These are phyloP conservation scores for Gallinago media DNA, from an alignment of 2,113 vertebrate genomes.

Conservation along the genomic window DNA sequence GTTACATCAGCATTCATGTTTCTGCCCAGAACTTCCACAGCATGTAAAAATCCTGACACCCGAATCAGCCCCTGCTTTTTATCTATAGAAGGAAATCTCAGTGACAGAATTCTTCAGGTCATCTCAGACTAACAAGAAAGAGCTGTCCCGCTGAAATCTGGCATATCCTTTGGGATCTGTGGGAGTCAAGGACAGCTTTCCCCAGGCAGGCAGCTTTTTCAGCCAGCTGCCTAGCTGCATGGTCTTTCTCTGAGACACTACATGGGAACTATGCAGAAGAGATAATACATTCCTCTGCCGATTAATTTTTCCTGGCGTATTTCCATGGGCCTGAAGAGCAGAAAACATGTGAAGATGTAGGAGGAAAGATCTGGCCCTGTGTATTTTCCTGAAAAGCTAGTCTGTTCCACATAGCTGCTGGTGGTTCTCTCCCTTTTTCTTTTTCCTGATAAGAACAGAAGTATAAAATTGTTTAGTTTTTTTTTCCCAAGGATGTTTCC, in stretches of 20 bases:
- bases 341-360: slow-evolving; percentile 7
- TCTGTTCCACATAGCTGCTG: neutral
- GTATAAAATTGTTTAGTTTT: neutral
- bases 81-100: slow-evolving; percentile 12
- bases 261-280: slow-evolving; percentile 54
- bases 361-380: neutral
- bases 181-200: slow-evolving; percentile 46
- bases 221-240: slow-evolving; percentile 17
- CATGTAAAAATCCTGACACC: neutral
- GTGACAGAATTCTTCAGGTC: neutral
- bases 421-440: neutral
- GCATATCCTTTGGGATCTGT: slow-evolving; percentile 30
- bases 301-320: slow-evolving; percentile 22
- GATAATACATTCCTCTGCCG: slow-evolving; percentile 17
- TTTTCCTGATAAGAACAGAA: neutral
- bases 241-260: slow-evolving; percentile 31
- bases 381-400: slow-evolving; percentile 44
- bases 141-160: neutral
- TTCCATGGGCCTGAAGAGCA: slow-evolving; percentile 39
- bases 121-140: neutral
- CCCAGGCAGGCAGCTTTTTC: slow-evolving; percentile 15
- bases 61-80: neutral
- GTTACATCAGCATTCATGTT: neutral
- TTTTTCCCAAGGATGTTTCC: neutral
- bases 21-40: neutral